Percentiles rank a stretch among this genome's conserved stretches.
phyloP scores from a whole-genome alignment of 2,888 invertebrate species.

The Leptinotarsa rubiginosa region DNA sequence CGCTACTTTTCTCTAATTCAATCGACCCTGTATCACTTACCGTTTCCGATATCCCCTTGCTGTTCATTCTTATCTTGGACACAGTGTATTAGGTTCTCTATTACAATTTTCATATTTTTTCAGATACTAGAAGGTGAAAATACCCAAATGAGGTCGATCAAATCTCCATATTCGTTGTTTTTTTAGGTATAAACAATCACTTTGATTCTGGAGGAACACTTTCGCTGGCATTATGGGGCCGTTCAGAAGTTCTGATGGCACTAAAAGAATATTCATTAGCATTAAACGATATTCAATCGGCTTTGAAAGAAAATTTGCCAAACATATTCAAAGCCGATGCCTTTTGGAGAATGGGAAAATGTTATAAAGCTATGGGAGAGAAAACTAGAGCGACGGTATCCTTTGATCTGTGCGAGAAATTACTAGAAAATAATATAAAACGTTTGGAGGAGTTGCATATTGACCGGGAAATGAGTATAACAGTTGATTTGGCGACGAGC shows the following conservation, averaged over 20 bases:
- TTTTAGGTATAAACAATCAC: slow-evolving; percentile 54
- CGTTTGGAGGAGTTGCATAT: slow-evolving; percentile 39
- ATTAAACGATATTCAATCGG: slow-evolving; percentile 76
- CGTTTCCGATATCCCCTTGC: no score
- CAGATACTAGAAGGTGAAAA: no score
- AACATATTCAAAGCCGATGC: slow-evolving; percentile 74
- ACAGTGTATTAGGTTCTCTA: no score
- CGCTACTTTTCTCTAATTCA: no score
- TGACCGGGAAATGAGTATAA: slow-evolving; percentile 35
- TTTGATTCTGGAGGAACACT: slow-evolving; percentile 75
- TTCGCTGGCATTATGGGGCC: slow-evolving; percentile 74
- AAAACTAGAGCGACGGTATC: slow-evolving; percentile 75
- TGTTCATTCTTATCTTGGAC: no score
- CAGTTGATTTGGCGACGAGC: background rate
- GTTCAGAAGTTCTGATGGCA: slow-evolving; percentile 75
- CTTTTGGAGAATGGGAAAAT: slow-evolving; percentile 78
- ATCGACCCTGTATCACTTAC: no score
- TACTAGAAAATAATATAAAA: slow-evolving; percentile 64
- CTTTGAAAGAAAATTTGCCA: slow-evolving; percentile 74
- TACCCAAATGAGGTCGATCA: no score
- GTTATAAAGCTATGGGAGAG: slow-evolving; percentile 74
- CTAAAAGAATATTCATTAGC: slow-evolving; percentile 72
- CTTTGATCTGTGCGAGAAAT: slow-evolving; percentile 72
- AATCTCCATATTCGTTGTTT: background rate
- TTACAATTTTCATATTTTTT: no score